phyloP scores from a whole-genome alignment of 2,113 vertebrate species.

The Phylloscopus trochiloides region DNA sequence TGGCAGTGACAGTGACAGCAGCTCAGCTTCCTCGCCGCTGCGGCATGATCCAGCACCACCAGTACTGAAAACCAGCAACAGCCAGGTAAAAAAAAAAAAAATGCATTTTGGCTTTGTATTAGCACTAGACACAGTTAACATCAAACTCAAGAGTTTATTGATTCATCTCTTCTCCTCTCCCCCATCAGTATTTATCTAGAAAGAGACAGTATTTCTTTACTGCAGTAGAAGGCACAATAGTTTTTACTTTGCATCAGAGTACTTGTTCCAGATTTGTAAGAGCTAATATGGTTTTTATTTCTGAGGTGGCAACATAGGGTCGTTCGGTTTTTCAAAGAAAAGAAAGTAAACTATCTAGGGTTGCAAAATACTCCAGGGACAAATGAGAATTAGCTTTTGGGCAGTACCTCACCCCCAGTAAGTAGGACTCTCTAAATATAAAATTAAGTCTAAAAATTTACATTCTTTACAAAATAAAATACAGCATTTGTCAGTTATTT shows the following conservation, averaged over 20 bases:
- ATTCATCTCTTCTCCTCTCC: not conserved
- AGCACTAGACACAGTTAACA: not conserved
- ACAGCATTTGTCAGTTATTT: not conserved
- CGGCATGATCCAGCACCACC: conserved; percentile 81
- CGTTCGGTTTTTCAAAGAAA: not conserved
- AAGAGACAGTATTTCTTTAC: not conserved
- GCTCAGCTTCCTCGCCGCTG: conserved; percentile 83
- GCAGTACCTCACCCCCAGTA: not conserved
- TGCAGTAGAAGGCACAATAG: not conserved
- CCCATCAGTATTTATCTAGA: not conserved
- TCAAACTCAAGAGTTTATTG: not conserved
- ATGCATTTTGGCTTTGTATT: not conserved
- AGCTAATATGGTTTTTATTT: not conserved
- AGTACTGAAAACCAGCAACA: conserved; percentile 86
- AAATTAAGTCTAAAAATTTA: not conserved
- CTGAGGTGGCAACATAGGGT: not conserved
- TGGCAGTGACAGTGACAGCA: conserved; percentile 91
- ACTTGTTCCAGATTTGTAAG: not conserved
- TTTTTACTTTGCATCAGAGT: not conserved
- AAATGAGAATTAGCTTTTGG: not conserved
- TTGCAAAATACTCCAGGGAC: not conserved
- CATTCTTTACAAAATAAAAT: not conserved
- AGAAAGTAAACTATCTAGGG: not conserved
- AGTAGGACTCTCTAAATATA: not conserved
- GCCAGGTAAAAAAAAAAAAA: conserved; percentile 79